phyloP scores from a whole-genome alignment of 2,888 invertebrate species.

The Lepidochrysops patricia region DNA sequence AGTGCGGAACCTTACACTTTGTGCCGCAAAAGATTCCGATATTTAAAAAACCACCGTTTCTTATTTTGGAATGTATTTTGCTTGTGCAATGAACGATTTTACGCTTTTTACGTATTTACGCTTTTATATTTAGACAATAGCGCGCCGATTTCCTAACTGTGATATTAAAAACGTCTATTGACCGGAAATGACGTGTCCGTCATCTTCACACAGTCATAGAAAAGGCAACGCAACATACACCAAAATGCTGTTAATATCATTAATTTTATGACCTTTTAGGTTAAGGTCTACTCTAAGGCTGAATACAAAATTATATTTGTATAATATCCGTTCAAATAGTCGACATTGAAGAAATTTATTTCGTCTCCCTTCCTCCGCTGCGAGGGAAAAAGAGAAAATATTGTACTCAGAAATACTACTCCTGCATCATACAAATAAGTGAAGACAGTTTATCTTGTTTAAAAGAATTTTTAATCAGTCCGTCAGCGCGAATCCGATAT shows the following conservation, averaged over 20 bases:
- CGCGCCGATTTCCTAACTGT: conserved; percentile 36
- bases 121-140: conserved; percentile 50
- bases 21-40: no score
- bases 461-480: not conserved
- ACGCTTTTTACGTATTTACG: no score
- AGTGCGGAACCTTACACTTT: no score
- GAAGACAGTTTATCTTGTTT: not conserved
- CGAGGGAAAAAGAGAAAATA: not conserved
- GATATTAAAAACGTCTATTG: conserved; percentile 30
- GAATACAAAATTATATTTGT: not conserved
- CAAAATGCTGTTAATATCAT: conserved; percentile 18
- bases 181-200: conserved; percentile 55
- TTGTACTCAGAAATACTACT: not conserved
- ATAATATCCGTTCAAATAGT: not conserved
- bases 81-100: no score
- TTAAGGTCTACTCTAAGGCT: not conserved
- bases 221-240: conserved; percentile 21
- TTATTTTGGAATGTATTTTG: no score
- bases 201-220: conserved; percentile 33
- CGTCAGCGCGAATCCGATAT: not conserved
- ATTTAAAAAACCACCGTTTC: no score
- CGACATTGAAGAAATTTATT: not conserved
- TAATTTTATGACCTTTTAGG: no score
- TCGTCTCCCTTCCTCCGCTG: not conserved
- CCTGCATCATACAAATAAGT: not conserved